Evolutionary conservation across 2,888 invertebrate genomes (phyloP).

Genomic region (Furcula furcula): DNA sequence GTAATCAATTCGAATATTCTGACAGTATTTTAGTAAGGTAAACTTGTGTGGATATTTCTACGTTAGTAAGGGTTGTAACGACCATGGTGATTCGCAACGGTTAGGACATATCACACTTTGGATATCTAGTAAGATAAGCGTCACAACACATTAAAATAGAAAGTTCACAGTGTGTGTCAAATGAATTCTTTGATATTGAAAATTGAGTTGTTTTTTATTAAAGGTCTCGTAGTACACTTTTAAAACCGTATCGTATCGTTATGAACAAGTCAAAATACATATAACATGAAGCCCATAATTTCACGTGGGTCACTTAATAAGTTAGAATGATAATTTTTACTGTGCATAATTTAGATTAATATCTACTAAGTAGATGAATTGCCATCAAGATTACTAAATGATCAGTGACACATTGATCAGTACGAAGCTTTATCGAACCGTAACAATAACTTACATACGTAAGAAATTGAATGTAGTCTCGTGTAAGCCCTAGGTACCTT

Average conservation of each 20-base stretch:
- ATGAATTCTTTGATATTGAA: too few relatives aligned
- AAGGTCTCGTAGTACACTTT: too few relatives aligned
- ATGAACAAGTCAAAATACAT: too few relatives aligned
- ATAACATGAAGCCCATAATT: too few relatives aligned
- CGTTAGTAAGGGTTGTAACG: conserved; percentile 11
- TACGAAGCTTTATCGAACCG: conserved; percentile 68
- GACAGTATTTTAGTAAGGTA: conserved; percentile 7
- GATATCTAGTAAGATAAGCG: conserved; percentile 13
- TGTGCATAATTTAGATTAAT: conserved; percentile 4
- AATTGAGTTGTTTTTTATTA: too few relatives aligned
- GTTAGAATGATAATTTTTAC: too few relatives aligned
- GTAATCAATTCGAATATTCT: conserved; percentile 10
- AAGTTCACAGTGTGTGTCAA: too few relatives aligned
- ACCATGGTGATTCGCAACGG: conserved; percentile 12
- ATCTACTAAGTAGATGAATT: conserved; percentile 28
- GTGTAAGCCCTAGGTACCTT: conserved; percentile 33
- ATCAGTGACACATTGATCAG: conserved; percentile 32
- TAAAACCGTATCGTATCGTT: too few relatives aligned
- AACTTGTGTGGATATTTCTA: conserved; percentile 5
- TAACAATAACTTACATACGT: conserved; percentile 73
- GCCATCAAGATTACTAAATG: conserved; percentile 5
- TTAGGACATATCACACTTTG: conserved; percentile 32
- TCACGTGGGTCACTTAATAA: too few relatives aligned
- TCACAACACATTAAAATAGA: conserved; percentile 11
- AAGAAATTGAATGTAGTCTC: conserved; percentile 51